Evolutionary conservation across 35 echinoderm and acorn worm species (phyloP).

Genomic region (Stichopus chloronotus): DNA sequence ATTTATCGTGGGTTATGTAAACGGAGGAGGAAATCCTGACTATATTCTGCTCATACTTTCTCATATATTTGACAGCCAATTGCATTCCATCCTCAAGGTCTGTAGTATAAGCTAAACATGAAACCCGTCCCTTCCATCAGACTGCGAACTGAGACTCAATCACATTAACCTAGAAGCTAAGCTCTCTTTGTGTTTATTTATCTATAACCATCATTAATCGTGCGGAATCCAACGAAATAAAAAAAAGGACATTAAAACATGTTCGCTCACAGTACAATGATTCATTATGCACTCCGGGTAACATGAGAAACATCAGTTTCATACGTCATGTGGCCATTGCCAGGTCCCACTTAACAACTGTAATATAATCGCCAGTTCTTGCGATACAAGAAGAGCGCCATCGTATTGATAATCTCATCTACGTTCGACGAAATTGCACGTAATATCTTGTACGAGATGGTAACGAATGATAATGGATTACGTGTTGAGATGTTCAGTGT

Average conservation of each 20-base stretch:
- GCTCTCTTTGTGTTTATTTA: background rate
- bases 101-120: background rate
- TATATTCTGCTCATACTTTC: background rate
- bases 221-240: background rate
- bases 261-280: background rate
- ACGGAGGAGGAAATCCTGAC: too few relatives aligned
- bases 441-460: background rate
- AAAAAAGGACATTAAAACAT: background rate
- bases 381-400: background rate
- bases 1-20: too few relatives aligned
- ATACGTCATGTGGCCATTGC: background rate
- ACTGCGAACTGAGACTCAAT: background rate
- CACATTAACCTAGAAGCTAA: slow-evolving; percentile 11
- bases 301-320: background rate
- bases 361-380: background rate
- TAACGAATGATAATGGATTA: background rate
- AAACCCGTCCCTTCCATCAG: background rate
- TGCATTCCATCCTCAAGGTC: background rate
- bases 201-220: background rate
- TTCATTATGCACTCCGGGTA: background rate
- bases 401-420: background rate
- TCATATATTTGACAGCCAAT: background rate
- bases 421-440: background rate
- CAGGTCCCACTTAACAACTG: background rate
- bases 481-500: background rate